Conservation (phyloP, 1,140 invertebrate species). For the Belonocnema kinseyi region DNA sequence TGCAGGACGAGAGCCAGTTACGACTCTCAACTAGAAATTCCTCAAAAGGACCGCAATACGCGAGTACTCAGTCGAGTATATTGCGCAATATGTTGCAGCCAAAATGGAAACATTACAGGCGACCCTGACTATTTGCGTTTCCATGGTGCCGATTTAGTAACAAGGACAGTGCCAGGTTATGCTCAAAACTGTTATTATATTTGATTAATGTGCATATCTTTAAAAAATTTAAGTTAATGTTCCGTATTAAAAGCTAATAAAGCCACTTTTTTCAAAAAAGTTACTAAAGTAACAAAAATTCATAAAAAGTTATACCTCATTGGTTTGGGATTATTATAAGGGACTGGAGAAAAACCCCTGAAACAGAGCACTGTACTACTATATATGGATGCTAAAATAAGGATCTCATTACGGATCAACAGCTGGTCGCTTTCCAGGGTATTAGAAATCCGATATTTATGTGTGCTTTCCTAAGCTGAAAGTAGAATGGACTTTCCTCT, state of each 20-base stretch:
- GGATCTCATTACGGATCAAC: slow-evolving; percentile 64
- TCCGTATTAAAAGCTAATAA: background rate
- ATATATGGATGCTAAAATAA: slow-evolving; percentile 48
- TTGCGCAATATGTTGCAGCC: no score
- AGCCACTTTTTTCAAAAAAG: background rate
- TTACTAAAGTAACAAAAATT: background rate
- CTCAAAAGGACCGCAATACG: no score
- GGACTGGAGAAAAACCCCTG: slow-evolving; percentile 19
- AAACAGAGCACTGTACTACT: background rate
- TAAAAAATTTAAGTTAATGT: no score
- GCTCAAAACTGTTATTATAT: no score
- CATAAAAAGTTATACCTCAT: background rate
- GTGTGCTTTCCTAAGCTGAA: slow-evolving; percentile 57
- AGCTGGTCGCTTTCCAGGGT: slow-evolving; percentile 47
- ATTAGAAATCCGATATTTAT: slow-evolving; percentile 62
- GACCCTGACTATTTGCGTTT: no score
- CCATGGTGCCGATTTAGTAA: no score
- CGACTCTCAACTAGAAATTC: no score
- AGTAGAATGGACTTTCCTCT: slow-evolving; percentile 42
- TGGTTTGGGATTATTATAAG: slow-evolving; percentile 33
- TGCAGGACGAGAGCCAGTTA: no score
- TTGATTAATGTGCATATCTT: no score
- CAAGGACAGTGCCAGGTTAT: no score
- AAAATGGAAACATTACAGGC: no score
- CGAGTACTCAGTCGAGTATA: no score